Evolutionary conservation across 2,113 vertebrate species (phyloP), one percentile per base, ranked within the genome.

Genomic region (Budorcas taxicolor): DNA sequence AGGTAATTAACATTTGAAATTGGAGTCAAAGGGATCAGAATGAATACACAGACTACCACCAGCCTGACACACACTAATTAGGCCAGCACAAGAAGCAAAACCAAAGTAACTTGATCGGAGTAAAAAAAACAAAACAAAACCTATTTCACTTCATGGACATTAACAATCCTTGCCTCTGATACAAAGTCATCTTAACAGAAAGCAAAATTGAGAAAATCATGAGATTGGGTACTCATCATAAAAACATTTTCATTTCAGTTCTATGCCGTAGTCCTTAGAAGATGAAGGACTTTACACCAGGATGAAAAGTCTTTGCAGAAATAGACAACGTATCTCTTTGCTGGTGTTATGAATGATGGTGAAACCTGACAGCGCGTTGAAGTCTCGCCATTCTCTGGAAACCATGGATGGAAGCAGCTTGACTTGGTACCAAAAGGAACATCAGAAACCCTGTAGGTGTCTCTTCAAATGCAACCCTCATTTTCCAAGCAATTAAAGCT

Each of bases 401-500:
- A 64, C 36, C 15, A 3, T 23, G 74, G 89, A 6, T 55, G 50
- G 90, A 90, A 94, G 64, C 67, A 67, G 85, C 40, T 90, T 85
- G 93, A 81, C 29, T 43, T 21, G 36, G 64, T 64, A 91, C 93
- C 62, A 40, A 71, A 88, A 89, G 3, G 71, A 96, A 50, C 90
- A 43, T 86, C 87, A 95, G 78, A 36, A 93, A 47, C 78, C 50
- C 47, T 45, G 91, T 57, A 80, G 96, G 86, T 82, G 74, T 95
- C 52, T 95, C 58, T 97, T 95, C 76, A 80, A 58, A 57, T 81
- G 0, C 10, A 89, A 60, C 31, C 60, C 86, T 97, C 55, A 55
- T 98, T 98, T 98, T 96, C 95, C 50, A 57, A 83, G 83, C 95
- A 93, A 97, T 98, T 98, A 97, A 96, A 87, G 78, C 60, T 19